Base-by-base conservation (phyloP, 2,797 vertebrate genomes). In the Strix occidentalis region DNA sequence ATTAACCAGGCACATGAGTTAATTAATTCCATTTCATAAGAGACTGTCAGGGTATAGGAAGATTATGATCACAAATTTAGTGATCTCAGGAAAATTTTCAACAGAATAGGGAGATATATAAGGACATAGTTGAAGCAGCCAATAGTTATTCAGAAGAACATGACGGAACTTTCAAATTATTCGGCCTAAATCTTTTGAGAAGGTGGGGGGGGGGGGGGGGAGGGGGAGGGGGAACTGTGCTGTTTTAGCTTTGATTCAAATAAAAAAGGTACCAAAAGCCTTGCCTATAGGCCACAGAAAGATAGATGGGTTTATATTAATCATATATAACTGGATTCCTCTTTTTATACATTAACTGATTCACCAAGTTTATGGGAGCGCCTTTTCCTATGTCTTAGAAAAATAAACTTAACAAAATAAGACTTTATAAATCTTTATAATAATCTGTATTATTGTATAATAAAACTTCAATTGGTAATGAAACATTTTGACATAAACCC, bases 1-100 rank as follows among this genome's bases (percentile, higher is more conserved):
- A 87, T 90, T 85, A 91, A 74, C n/a, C n/a, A 41, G 53, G 80
- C 71, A 89, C 50, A 76, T 53, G n/a, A 87, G 87, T 90, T 82
- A 64, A 90, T 90, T 81, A 5, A 87, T 64, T 83, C 20, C 1
- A n/a, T 85, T 83, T 80, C 71, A 87, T n/a, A 64, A 66, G 61
- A 60, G 31, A 80, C 53, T 60, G 41, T 68, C 20, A 70, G 41
- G 46, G 24, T 35, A 58, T 8, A 43, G 65, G 17, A 23, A 88
- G 69, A 94, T 65, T 77, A 80, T 21, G 17, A 87, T 53, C 68
- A 74, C 11, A 77, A 85, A 7, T 70, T 45, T 45, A 80, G 48
- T 29, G 48, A 92, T 69, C 78, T 84, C 75, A 58, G 28, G 28
- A 84, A 92, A 69, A 65, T 69, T 84, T 95, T 77, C 56, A 91